A percentile compares a stretch with the other conserved stretches of the same genome.
phyloP scores from a whole-genome alignment of 2,888 invertebrate species.

The Alviniconcha strummeri region DNA sequence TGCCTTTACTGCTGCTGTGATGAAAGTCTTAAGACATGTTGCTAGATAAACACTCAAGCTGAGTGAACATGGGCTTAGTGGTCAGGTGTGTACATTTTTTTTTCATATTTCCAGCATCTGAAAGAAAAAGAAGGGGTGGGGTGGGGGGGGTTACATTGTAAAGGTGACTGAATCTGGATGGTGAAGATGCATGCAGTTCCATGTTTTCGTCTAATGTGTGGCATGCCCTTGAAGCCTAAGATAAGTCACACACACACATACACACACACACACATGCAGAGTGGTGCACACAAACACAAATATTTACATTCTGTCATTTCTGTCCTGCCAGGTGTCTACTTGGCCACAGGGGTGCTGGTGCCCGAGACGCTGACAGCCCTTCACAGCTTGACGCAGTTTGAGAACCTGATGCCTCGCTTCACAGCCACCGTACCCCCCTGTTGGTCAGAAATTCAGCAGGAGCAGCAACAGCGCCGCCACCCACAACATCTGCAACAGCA shows the following conservation, averaged over 20 bases:
- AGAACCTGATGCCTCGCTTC: slow-evolving; percentile 82
- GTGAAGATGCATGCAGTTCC: too few relatives aligned
- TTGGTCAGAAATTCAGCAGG: slow-evolving; percentile 94
- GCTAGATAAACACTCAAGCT: too few relatives aligned
- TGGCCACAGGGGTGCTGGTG: slow-evolving; percentile 78
- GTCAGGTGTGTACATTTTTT: too few relatives aligned
- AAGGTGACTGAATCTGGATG: too few relatives aligned
- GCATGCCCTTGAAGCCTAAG: too few relatives aligned
- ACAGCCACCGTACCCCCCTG: slow-evolving; percentile 93
- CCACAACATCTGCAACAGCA: slow-evolving; percentile 85
- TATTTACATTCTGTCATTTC: neutral
- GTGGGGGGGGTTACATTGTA: too few relatives aligned
- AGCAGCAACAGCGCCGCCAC: slow-evolving; percentile 90
- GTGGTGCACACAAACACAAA: neutral
- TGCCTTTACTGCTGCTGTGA: too few relatives aligned
- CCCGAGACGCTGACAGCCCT: slow-evolving; percentile 78
- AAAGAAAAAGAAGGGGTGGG: too few relatives aligned
- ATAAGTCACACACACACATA: neutral
- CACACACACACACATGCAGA: neutral
- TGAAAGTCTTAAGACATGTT: too few relatives aligned
- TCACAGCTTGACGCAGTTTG: slow-evolving; percentile 85
- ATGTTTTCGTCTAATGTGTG: too few relatives aligned
- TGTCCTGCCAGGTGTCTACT: slow-evolving; percentile 54
- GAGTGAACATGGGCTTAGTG: too few relatives aligned
- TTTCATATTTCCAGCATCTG: too few relatives aligned